Base-by-base conservation (phyloP, 2,113 vertebrate genomes). In the Cynocephalus volans region DNA sequence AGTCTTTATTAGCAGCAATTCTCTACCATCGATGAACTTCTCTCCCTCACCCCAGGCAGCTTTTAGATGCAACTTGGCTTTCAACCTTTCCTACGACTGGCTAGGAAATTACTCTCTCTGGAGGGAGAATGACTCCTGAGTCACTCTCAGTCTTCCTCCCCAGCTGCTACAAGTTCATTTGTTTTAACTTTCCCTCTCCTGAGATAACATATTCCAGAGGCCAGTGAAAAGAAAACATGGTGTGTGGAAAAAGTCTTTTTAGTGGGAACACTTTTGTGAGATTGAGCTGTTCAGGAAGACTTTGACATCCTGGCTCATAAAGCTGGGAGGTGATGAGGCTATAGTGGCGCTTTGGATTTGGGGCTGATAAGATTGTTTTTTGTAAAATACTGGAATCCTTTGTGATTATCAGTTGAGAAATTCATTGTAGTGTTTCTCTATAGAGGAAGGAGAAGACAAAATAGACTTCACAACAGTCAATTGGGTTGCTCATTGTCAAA, bases 131-230 rank as follows among this genome's bases (percentile, higher is more conserved):
- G 52, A 36, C 45, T 64, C 75, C 60, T 21, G 41, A 81, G 86
- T 79, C 45, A 1, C 6, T 62, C 81, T 67, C 10, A 6, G 86
- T 82, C 65, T 81, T 54, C 41, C n/a, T 88, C 76, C 70, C 82
- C 72, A 77, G 76, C 80, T 67, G 80, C 79, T 94, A 24, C 50
- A 72, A 73, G 84, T 93, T 85, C 95, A 62, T 87, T 79, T 76
- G 69, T 67, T 96, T 82, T 89, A 76, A 90, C 92, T 88, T 94
- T 96, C 48, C 54, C 26, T 86, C 72, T 80, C 83, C 80, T 3
- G 65, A 69, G 93, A 90, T 77, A 95, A 93, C 54, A 21, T 31
- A 77, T 76, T 91, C 93, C 89, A 84, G 97, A 96, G 77, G 69
- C 58, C 41, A 31, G 79, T 8, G 82, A 64, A 79, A 60, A 96